Conservation (phyloP, 2,888 invertebrate species). For the Lepidocyrtoides sp. region DNA sequence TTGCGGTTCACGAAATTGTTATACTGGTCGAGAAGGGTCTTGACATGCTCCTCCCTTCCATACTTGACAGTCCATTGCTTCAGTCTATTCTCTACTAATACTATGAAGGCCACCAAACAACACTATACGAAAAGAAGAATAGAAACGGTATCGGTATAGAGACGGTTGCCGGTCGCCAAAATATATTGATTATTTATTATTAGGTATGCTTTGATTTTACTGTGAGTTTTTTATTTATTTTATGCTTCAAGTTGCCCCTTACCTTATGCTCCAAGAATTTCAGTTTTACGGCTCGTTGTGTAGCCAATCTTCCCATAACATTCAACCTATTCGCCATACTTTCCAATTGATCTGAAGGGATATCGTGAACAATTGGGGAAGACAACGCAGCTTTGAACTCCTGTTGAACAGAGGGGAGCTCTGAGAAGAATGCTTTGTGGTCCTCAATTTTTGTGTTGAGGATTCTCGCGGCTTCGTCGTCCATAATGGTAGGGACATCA, state of each 20-base stretch:
- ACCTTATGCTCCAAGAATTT: constrained; percentile 96
- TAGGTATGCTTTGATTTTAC: no score
- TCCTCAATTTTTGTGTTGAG: constrained; percentile 96
- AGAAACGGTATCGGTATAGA: constrained; percentile 40
- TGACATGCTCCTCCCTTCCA: constrained; percentile 93
- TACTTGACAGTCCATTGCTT: constrained; percentile 96
- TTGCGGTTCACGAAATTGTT: constrained; percentile 97
- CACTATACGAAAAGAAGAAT: constrained; percentile 88
- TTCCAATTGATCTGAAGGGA: constrained; percentile 93
- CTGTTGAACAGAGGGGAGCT: constrained; percentile 92
- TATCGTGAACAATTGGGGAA: constrained; percentile 90
- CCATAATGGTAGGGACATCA: constrained; percentile 92
- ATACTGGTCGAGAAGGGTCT: constrained; percentile 95
- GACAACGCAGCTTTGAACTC: constrained; percentile 92
- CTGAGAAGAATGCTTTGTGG: constrained; percentile 96
- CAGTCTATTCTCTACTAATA: constrained; percentile 95
- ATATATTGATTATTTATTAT: no score
- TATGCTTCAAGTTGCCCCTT: background rate
- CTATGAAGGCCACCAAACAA: constrained; percentile 96
- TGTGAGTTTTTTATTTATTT: no score
- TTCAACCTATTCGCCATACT: constrained; percentile 93
- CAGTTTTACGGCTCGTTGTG: constrained; percentile 93
- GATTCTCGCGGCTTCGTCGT: constrained; percentile 95
- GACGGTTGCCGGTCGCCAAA: background rate
- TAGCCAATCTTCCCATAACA: constrained; percentile 92